Conservation (phyloP, 1,140 invertebrate species). For the Pararge aegeria region DNA sequence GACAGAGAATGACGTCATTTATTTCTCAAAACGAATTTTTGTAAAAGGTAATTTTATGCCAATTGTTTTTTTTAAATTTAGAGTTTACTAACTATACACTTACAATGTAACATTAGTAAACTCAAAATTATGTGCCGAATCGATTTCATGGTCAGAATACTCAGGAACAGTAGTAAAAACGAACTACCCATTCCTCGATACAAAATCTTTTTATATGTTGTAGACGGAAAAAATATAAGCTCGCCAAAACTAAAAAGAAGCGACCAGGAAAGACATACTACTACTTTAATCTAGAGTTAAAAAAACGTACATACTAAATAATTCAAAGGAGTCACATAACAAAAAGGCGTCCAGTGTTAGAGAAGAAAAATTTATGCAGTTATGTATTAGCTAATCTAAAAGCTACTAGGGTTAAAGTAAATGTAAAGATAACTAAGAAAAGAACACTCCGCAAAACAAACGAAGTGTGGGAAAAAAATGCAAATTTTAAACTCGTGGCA, state of each 20-base stretch:
- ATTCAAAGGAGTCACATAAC: slow-evolving; percentile 27
- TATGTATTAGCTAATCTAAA: slow-evolving; percentile 25
- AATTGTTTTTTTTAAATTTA: too few species aligned
- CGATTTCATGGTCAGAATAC: slow-evolving; percentile 55
- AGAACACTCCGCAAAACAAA: slow-evolving; percentile 54
- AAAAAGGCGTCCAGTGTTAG: slow-evolving; percentile 41
- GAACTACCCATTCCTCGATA: slow-evolving; percentile 13
- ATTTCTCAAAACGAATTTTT: too few species aligned
- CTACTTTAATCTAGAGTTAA: slow-evolving; percentile 5
- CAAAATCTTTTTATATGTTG: slow-evolving; percentile 9
- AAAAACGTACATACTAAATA: slow-evolving; percentile 8
- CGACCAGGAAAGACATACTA: slow-evolving; percentile 7
- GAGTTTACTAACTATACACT: slow-evolving; percentile 36
- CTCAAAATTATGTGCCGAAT: slow-evolving; percentile 49
- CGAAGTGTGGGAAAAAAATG: slow-evolving; percentile 74
- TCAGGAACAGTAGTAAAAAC: slow-evolving; percentile 32
- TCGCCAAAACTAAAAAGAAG: slow-evolving; percentile 31
- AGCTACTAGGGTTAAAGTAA: slow-evolving; percentile 50
- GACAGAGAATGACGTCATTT: slow-evolving; percentile 54
- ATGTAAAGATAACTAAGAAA: slow-evolving; percentile 32
- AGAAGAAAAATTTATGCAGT: slow-evolving; percentile 30
- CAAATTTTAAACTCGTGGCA: slow-evolving; percentile 79
- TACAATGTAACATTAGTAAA: slow-evolving; percentile 32
- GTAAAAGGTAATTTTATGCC: too few species aligned
- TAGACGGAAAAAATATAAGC: slow-evolving; percentile 20